Evolutionary conservation across 2,888 invertebrate species (phyloP), one percentile per base, ranked within the genome.

Genomic region (Pomacea canaliculata): DNA sequence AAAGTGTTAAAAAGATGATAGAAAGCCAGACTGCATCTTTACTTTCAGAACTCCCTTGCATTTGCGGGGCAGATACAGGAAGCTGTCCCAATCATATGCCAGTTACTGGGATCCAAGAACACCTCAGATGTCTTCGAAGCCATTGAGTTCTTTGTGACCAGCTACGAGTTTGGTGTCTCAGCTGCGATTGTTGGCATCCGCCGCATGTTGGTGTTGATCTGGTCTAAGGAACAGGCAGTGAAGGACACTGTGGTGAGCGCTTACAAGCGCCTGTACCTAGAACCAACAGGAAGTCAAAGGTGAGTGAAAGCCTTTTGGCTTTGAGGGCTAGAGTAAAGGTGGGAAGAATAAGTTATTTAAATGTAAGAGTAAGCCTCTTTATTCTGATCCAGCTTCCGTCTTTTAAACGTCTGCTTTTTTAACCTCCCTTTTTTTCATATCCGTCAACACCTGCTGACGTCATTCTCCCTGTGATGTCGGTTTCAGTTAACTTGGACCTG

Each of bases 61-160:
- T 93, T 94, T 87, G 91, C 92, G 3, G 87, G 88, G 27, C 91
- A 92, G 73, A 88, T 93, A 23, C 92, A 93, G 80, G 87, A 89
- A 23, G 92, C 93, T 12, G 91, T 95, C 76, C 93, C 93, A 0
- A 91, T 94, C n/a, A 94, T 96, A 78, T 94, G 94, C 82, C 93
- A 94, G 37, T 91, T 97, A 86, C 92, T 97, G 18, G 87, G 89
- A 46, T 92, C 92, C 5, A 90, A 91, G 78, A 91, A 88, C 79
- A 93, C 94, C 8, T 93, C 95, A 0, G 97, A 97, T 89, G 95
- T 96, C 19, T 93, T 94, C 74, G 98, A 97, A 90, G 95, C 97
- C 0, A 95, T 98, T 49, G 94, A 96, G 78, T 96, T 97, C 89
- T 95, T 98, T 84, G 95, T 95, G 0, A 93, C 94, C 12, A 87